Evolutionary conservation across 2,113 vertebrate genomes (phyloP).

Genomic region (Syrrhaptes paradoxus): DNA sequence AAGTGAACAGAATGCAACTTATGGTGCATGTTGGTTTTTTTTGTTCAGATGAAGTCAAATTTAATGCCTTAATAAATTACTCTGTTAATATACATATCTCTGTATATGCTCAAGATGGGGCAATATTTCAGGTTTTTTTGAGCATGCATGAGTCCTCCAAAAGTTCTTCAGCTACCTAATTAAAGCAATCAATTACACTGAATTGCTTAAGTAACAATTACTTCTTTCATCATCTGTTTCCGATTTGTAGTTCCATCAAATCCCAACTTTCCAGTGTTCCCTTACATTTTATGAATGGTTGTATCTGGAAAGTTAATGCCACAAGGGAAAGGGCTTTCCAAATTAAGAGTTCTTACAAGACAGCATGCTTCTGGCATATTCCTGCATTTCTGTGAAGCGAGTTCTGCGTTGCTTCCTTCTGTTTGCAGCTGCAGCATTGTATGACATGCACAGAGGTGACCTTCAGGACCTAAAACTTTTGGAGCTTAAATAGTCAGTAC

Average conservation of each 20-base stretch:
- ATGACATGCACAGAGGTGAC: not conserved
- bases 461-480: not conserved
- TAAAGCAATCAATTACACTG: not conserved
- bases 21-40: not conserved
- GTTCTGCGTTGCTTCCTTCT: not conserved
- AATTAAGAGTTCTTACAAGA: not conserved
- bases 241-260: not conserved
- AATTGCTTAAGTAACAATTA: not conserved
- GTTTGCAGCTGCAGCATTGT: not conserved
- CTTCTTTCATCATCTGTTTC: not conserved
- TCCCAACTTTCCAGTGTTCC: not conserved
- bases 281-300: not conserved
- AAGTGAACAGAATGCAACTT: not conserved
- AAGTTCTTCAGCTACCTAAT: not conserved
- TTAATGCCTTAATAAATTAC: not conserved
- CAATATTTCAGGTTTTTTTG: not conserved
- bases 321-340: not conserved
- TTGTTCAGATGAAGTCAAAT: not conserved
- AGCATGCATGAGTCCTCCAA: not conserved
- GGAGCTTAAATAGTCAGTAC: not conserved
- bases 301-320: not conserved
- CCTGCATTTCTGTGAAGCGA: not conserved
- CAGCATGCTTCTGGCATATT: fast-evolving
- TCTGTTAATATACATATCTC: not conserved
- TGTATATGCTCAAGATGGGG: not conserved